Evolutionary conservation across 2,888 invertebrate genomes (phyloP), one percentile per base, ranked within the genome.

Genomic region (Drosophila nigricruria): DNA sequence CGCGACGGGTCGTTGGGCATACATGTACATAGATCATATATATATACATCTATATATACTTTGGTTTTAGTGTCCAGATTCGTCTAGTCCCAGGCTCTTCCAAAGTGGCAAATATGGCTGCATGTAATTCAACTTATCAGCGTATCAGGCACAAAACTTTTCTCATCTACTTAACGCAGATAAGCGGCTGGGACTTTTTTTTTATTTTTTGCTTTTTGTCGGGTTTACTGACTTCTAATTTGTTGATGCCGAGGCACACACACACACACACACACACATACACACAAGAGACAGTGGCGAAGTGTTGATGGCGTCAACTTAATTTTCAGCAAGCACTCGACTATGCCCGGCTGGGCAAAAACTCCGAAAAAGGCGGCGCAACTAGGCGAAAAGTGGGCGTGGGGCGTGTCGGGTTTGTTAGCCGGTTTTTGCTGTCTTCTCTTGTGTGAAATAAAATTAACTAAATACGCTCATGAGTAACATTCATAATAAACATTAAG

Each of bases 401-500:
- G 8, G 27, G 36, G 23, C 25, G 20, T 36, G 42, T 52, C 58
- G 40, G 42, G 30, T 16, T 16, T 43, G 50, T 45, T 69, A 59
- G 45, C 43, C 73, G 57, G 66, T 66, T 83, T 73, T 67, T 60
- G 50, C 77, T 61, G 77, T 63, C 87, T 89, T 76, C 87, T 90
- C 87, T 88, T 83, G 87, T 88, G 90, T 88, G 87, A 90, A 89
- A 88, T 88, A 88, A 88, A 88, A 88, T 88, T 88, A 88, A 88
- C 90, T 88, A 88, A 88, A 90, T 88, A 88, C 90, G 87, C 87
- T 88, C 87, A 89, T 87, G 87, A 88, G 87, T 83, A 90, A 89
- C 87, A 88, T 88, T 88, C 90, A 90, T 90, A 90, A 90, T 88
- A 88, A 88, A 90, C 90, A 88, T 88, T 87, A 89, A 83, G 90